phyloP scores from a whole-genome alignment of 2,113 vertebrate species.

The Neofelis nebulosa region DNA sequence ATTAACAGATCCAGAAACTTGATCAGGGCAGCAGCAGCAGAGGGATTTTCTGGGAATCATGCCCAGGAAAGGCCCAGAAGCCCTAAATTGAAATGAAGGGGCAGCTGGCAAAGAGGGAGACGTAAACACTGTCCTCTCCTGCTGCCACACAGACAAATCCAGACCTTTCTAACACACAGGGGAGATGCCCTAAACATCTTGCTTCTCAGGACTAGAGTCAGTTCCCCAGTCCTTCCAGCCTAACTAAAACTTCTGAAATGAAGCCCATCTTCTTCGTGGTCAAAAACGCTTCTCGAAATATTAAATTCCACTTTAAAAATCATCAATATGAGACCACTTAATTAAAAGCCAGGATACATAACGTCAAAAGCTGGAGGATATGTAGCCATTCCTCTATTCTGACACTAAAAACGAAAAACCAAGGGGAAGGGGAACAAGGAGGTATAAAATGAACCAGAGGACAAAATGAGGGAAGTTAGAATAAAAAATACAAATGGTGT shows the following conservation, averaged over 20 bases:
- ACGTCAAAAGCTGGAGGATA: conserved; percentile 18
- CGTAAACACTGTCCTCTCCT: neutral
- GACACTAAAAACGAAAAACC: neutral
- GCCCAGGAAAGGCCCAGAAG: conserved; percentile 69
- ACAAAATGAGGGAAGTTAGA: neutral
- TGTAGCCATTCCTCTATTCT: neutral
- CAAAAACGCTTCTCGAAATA: conserved; percentile 42
- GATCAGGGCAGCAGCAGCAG: conserved; percentile 56
- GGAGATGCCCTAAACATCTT: neutral
- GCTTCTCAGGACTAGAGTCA: neutral
- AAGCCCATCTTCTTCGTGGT: neutral
- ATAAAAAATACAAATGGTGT: neutral
- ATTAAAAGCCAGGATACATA: neutral
- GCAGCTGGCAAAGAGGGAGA: conserved; percentile 40
- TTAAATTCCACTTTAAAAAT: conserved; percentile 35
- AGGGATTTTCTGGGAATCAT: conserved; percentile 70
- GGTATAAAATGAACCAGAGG: neutral
- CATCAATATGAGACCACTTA: neutral
- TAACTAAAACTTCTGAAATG: conserved; percentile 47
- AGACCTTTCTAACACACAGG: neutral
- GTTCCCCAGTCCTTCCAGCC: neutral
- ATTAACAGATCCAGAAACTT: conserved; percentile 78
- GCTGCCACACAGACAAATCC: neutral
- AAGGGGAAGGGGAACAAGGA: neutral
- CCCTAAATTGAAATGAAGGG: conserved; percentile 46